These are phyloP conservation scores for Triops cancriformis DNA, from an alignment of 1,140 invertebrate species.

Conservation along the genomic window DNA sequence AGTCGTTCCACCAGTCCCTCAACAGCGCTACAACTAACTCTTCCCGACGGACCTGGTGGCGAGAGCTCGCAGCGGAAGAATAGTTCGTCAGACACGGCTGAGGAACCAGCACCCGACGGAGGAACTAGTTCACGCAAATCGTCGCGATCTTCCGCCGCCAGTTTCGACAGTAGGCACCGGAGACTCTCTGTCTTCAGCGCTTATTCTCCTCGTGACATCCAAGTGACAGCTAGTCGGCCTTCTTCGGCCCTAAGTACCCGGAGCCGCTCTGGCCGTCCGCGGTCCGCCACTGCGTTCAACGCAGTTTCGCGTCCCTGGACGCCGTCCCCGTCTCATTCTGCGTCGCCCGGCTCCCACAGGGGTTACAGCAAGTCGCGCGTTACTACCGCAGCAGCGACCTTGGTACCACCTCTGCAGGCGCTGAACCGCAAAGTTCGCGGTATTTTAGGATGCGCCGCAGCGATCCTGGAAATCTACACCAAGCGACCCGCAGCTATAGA, in stretches of 20 bases:
- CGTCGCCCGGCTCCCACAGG: not conserved
- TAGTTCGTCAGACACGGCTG: not conserved
- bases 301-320: conserved; percentile 27
- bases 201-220: not conserved
- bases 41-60: not conserved
- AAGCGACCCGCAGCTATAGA: conserved; percentile 12
- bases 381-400: not conserved
- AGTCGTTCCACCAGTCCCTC: conserved; percentile 7
- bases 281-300: conserved; percentile 6
- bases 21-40: not conserved
- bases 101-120: not conserved
- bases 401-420: conserved; percentile 26
- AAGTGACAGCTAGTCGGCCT: not conserved
- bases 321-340: conserved; percentile 8
- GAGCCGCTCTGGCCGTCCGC: not conserved
- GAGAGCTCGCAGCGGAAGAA: not conserved
- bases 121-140: not conserved
- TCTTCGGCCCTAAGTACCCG: not conserved
- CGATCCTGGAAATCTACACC: conserved; percentile 27
- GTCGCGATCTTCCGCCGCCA: not conserved
- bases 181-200: not conserved
- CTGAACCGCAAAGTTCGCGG: conserved; percentile 25
- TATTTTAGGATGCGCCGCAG: conserved; percentile 24
- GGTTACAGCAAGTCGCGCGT: not conserved
- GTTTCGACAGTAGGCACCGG: not conserved